A percentile compares a stretch with the other conserved stretches of the same genome.
phyloP scores from a whole-genome alignment of 2,797 vertebrate species.

The Poeciliopsis infans region DNA sequence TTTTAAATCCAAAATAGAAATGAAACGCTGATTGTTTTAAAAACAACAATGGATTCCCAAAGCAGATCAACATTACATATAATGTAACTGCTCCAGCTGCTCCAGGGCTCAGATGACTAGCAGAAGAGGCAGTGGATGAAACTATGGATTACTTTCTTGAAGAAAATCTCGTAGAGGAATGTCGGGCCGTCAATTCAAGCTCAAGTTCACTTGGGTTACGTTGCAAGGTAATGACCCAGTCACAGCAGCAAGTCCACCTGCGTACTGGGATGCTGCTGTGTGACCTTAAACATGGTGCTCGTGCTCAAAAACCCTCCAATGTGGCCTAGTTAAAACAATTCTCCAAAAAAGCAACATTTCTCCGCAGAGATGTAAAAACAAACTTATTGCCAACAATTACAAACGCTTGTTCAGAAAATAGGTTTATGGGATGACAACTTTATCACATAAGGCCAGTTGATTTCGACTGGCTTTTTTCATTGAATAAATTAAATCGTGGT shows the following conservation, averaged over 20 bases:
- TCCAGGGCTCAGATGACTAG: background rate
- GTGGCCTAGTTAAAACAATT: background rate
- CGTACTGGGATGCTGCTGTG: background rate
- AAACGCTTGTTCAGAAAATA: background rate
- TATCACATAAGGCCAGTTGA: background rate
- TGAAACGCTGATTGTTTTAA: too few species aligned
- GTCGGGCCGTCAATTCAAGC: background rate
- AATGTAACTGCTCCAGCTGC: background rate
- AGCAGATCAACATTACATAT: too few species aligned
- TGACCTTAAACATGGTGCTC: background rate
- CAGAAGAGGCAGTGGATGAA: background rate
- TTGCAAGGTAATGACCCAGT: background rate
- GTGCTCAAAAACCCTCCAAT: background rate
- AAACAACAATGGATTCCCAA: too few species aligned
- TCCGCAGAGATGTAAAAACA: background rate
- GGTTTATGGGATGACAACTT: background rate
- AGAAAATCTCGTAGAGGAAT: background rate
- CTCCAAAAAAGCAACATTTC: background rate
- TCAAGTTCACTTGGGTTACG: background rate
- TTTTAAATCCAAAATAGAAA: too few species aligned
- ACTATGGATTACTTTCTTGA: background rate
- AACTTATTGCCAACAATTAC: background rate
- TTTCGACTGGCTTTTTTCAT: background rate
- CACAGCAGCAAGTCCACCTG: background rate
- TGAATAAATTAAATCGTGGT: background rate